Base-by-base conservation (phyloP, 2,113 vertebrate genomes). In the Plestiodon gilberti region DNA sequence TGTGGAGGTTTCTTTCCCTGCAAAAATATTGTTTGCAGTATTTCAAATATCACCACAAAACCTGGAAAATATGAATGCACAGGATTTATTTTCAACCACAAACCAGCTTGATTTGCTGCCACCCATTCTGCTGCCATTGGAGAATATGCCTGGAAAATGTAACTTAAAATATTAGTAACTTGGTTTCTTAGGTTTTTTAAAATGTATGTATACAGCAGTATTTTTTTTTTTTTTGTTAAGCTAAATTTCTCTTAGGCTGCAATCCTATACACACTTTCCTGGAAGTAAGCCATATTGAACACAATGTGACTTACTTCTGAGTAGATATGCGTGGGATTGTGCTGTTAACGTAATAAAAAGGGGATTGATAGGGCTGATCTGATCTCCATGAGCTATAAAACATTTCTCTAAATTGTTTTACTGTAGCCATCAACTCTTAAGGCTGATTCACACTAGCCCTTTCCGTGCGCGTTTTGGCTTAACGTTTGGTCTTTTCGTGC, bases 11-110 rank as follows among this genome's bases (percentile, higher is more conserved):
- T 71, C 30, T 48, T 82, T 13, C 13, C 5, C 22, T n/a, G 52
- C 1, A 69, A 87, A 81, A 75, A 89, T 9, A 80, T 59, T 40
- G 75, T 64, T 87, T 79, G 1, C 78, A 92, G 75, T 23, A 65
- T 82, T 92, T 90, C 76, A 67, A 86, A 84, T 79, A 83, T n/a
- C 20, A 38, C 88, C 89, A 40, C 89, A 70, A 83, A 88, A 90
- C 82, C 77, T 90, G 91, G 89, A 90, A 95, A 92, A 90, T 88
- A 82, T 89, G 92, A 95, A 87, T 1, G 70, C 28, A 79, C 86
- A 67, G 77, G 89, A 84, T 94, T 77, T 92, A 43, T 87, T 91
- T 90, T 89, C 91, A 83, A 82, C 90, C 91, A 69, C 93, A 86
- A 86, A 83, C 22, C 88, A 28, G 82, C 35, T 81, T 86, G 62